Evolutionary conservation across 35 echinoderm and acorn worm species (phyloP).

Genomic region (Stichopus chloronotus): DNA sequence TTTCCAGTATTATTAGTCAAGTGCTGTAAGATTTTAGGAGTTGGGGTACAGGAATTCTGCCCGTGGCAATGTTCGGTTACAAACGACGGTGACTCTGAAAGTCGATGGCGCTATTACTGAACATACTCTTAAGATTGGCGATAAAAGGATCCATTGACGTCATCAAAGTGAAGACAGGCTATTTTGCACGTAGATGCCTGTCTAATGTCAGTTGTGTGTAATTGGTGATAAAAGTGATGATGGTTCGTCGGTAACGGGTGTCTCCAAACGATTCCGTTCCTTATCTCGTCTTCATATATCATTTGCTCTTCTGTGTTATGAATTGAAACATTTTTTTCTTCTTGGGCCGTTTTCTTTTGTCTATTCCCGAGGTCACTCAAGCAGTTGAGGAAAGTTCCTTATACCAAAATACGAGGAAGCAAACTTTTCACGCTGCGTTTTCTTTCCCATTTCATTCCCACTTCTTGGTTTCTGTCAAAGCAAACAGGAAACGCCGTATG

Average conservation of each 20-base stretch:
- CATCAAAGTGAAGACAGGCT: neutral
- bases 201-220: conserved; percentile 10
- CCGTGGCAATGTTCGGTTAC: no score
- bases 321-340: neutral
- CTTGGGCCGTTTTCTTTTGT: no score
- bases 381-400: neutral
- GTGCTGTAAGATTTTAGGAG: no score
- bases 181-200: conserved; percentile 6
- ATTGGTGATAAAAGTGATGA: conserved; percentile 22
- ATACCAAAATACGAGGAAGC: neutral
- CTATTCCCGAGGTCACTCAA: neutral
- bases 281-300: conserved; percentile 5
- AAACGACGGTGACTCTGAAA: neutral
- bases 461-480: no score
- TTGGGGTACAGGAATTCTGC: no score
- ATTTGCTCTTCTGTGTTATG: neutral
- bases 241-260: neutral
- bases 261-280: neutral
- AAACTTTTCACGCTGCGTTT: neutral
- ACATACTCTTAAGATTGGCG: neutral
- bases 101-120: neutral
- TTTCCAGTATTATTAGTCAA: no score
- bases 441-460: no score
- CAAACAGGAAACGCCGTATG: neutral
- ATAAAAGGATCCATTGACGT: neutral